Conservation (phyloP, 2,888 invertebrate species). For the Trichogramma evanescens region DNA sequence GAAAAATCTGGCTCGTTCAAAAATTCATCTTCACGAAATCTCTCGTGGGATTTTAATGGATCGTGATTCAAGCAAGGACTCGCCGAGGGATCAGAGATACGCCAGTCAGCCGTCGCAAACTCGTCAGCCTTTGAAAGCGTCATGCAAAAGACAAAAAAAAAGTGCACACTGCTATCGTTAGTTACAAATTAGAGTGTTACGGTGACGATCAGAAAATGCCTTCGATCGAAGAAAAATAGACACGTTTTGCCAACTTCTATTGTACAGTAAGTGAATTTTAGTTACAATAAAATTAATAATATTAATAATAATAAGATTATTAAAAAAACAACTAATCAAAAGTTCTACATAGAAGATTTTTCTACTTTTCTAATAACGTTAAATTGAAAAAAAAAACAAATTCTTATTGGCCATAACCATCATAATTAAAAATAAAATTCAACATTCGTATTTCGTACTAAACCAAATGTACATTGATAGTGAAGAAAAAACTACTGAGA, state of each 20-base stretch:
- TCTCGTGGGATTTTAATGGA: constrained; percentile 2
- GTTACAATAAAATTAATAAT: too few species aligned
- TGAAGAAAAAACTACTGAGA: background rate
- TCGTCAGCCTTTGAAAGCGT: constrained; percentile 45
- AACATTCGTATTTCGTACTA: background rate
- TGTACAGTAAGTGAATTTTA: too few species aligned
- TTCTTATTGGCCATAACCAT: background rate
- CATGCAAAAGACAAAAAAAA: constrained; percentile 46
- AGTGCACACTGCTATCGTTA: constrained; percentile 43
- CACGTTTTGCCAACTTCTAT: too few species aligned
- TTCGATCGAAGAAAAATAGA: too few species aligned
- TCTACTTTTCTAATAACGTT: background rate
- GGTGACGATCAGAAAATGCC: constrained; percentile 31
- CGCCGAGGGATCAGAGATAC: constrained; percentile 30
- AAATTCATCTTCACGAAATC: constrained; percentile 25
- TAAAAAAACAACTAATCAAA: too few species aligned
- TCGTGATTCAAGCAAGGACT: constrained; percentile 11
- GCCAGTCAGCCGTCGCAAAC: constrained; percentile 44
- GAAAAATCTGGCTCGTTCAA: constrained; percentile 36
- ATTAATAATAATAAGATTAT: too few species aligned
- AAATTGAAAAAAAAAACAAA: background rate
- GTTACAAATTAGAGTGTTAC: constrained; percentile 32
- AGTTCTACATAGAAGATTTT: background rate
- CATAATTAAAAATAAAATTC: background rate
- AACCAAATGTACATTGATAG: background rate